phyloP scores from a whole-genome alignment of 2,888 invertebrate species.

The Andrena bucephala region DNA sequence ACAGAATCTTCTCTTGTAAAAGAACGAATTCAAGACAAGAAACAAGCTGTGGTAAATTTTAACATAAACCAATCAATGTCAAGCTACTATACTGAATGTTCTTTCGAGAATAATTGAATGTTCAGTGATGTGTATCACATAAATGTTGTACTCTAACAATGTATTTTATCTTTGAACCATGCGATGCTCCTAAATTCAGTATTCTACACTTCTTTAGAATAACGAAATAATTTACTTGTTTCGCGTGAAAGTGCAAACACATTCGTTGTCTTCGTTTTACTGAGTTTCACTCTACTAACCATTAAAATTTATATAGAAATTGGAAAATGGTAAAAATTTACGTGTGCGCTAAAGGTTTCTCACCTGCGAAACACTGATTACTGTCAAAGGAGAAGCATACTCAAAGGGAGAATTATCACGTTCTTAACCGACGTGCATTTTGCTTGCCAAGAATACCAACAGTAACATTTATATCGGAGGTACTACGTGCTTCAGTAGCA shows the following conservation, averaged over 20 bases:
- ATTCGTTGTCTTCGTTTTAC: slow-evolving; percentile 4
- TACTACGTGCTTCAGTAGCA: background rate
- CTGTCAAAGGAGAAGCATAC: too few relatives aligned
- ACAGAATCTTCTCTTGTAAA: slow-evolving; percentile 14
- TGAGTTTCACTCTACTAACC: slow-evolving; percentile 61
- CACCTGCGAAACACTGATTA: background rate
- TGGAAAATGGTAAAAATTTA: background rate
- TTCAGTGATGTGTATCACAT: slow-evolving; percentile 18
- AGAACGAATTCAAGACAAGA: background rate
- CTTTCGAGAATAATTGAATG: slow-evolving; percentile 10
- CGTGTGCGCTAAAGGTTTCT: background rate
- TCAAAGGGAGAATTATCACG: background rate
- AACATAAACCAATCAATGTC: background rate
- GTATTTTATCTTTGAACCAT: slow-evolving; percentile 30
- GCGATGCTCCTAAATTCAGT: slow-evolving; percentile 46
- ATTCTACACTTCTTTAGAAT: background rate
- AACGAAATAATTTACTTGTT: slow-evolving; percentile 4
- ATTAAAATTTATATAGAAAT: background rate
- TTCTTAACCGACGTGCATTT: background rate
- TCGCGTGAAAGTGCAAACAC: background rate
- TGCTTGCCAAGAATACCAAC: background rate
- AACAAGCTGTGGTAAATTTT: background rate
- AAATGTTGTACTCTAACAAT: slow-evolving; percentile 33
- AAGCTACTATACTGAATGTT: slow-evolving; percentile 7
- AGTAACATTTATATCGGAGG: background rate